Conservation (phyloP, 1,140 invertebrate species). For the Matsumurasca onukii region DNA sequence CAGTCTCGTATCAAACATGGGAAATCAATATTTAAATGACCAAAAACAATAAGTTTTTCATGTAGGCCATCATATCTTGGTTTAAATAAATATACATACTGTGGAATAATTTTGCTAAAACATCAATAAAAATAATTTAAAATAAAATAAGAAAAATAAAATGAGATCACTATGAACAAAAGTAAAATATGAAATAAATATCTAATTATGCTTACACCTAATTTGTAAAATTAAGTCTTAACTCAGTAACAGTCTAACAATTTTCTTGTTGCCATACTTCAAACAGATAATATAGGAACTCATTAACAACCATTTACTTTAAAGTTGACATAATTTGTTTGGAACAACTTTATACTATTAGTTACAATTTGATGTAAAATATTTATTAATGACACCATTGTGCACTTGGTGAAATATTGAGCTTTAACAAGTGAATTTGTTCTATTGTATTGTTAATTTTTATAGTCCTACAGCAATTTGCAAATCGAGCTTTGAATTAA, state of each 20-base stretch:
- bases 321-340: neutral
- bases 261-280: neutral
- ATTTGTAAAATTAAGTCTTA: conserved; percentile 5
- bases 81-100: neutral
- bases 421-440: too few relatives aligned
- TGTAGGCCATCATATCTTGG: conserved; percentile 16
- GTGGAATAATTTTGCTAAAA: neutral
- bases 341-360: neutral
- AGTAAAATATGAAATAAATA: conserved; percentile 1
- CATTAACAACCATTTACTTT: neutral
- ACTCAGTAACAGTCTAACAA: conserved; percentile 11
- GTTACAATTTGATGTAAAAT: neutral
- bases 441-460: too few relatives aligned
- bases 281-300: neutral
- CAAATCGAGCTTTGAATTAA: too few relatives aligned
- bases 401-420: neutral
- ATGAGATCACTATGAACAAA: conserved; percentile 15
- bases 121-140: neutral
- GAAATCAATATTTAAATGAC: conserved; percentile 10
- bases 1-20: conserved; percentile 22
- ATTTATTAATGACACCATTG: neutral
- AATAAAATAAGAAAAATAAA: conserved; percentile 6
- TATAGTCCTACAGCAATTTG: too few relatives aligned
- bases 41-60: conserved; percentile 9
- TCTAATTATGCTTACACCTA: neutral